Evolutionary conservation across 1,140 invertebrate species (phyloP).

Genomic region (Panagrolaimus sp.): DNA sequence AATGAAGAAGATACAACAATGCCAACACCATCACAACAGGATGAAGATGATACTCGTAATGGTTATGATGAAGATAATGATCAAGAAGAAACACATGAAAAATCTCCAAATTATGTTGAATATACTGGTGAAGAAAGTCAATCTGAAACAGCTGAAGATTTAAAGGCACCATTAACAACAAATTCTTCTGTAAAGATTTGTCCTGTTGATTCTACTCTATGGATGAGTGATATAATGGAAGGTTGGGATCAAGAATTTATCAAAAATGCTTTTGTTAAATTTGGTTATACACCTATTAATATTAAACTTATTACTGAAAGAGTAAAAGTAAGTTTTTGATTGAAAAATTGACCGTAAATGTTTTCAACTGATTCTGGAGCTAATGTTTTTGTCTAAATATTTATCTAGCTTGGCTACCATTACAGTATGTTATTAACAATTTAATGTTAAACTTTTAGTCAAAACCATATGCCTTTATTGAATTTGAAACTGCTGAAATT

Average conservation of each 20-base stretch:
- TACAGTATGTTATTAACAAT: no score
- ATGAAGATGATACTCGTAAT: background rate
- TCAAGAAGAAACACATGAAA: no score
- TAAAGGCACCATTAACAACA: background rate
- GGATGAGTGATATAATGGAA: conserved; percentile 50
- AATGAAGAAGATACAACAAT: background rate
- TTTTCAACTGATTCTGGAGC: no score
- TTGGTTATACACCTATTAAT: conserved; percentile 33
- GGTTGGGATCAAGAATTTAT: conserved; percentile 49
- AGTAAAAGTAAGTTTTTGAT: conserved; percentile 20
- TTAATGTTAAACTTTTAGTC: background rate
- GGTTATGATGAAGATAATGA: background rate
- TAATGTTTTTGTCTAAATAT: no score
- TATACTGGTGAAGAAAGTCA: background rate
- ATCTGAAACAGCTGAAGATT: background rate
- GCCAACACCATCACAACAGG: background rate
- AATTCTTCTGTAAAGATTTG: conserved; percentile 8
- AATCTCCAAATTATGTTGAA: background rate
- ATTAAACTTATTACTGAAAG: conserved; percentile 47
- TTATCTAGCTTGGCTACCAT: no score
- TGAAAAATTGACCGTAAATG: no score
- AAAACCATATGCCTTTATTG: conserved; percentile 1
- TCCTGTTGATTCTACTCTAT: conserved; percentile 44
- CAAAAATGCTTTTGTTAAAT: conserved; percentile 33
- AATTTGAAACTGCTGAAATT: conserved; percentile 16